Evolutionary conservation across 92 coral and sea anemone species (phyloP), one percentile per base, ranked within the genome.

Genomic region (Epizoanthus rinbou): DNA sequence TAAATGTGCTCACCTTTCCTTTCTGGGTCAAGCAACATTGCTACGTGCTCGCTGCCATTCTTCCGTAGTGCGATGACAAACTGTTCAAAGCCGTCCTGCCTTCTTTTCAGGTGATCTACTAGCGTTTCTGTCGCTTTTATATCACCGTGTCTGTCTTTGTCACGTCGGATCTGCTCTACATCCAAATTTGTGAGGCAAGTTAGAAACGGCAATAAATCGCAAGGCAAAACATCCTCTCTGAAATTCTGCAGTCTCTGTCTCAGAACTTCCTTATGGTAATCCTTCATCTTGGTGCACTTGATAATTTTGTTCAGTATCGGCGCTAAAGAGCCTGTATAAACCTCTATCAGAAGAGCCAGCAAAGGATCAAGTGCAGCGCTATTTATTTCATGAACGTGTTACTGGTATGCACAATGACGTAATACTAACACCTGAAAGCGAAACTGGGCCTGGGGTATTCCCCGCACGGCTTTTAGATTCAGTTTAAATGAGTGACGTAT

Each of bases 1-100:
- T 33, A 8, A 3, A 23, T 3, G 3, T 0, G 52, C 80, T 67
- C 84, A 93, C 98, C 97, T 58, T 73, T 84, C 60, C 71, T 89
- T n/a, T 65, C 70, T 16, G 98, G 98, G 52, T 95, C 98, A n/a
- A 95, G 80, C 15, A 95, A 80, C 89, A 93, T 83, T 0, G 98
- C 98, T 6, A 93, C 90, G 8, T 95, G 95, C 11, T 66, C 89
- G 65, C 81, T 71, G 13, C 98, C 98, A 18, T 93, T 90, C 23
- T 85, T 76, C 3, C 98, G 83, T 21, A 95, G 87, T 22, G 98
- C 94, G 66, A 84, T 81, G 0, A 95, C 96, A 57, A 95, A 90
- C 21, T 81, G 47, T 17, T 82, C 31, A 69, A 95, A 91, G 0
- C 91, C 98, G 5, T 65, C 80, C 8, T 85, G 69, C 3, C 98